These are phyloP conservation scores for Scaptomyza montana DNA, from an alignment of 1,140 invertebrate genomes.

Conservation along the genomic window DNA sequence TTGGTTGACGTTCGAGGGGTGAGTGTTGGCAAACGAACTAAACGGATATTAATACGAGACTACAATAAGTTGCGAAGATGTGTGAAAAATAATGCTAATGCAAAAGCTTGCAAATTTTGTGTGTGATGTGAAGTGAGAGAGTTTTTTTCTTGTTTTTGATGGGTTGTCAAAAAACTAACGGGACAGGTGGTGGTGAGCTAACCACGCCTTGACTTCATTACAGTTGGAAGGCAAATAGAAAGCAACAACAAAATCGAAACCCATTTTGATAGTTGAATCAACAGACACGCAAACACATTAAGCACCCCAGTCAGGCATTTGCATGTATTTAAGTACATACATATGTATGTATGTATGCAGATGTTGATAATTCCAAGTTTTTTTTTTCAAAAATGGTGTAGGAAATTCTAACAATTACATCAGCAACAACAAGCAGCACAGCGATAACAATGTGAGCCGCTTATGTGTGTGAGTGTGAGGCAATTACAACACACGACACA, in stretches of 20 bases:
- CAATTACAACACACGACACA: slow-evolving; percentile 31
- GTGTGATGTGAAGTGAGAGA: neutral
- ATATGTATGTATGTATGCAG: slow-evolving; percentile 35
- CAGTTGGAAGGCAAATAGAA: slow-evolving; percentile 27
- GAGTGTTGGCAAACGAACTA: neutral
- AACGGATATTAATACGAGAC: no score
- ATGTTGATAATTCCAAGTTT: slow-evolving; percentile 52
- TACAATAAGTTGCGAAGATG: neutral
- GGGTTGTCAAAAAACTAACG: neutral
- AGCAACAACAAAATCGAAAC: slow-evolving; percentile 19
- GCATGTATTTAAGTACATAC: slow-evolving; percentile 4
- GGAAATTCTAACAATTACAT: slow-evolving; percentile 55
- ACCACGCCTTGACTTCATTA: slow-evolving; percentile 56
- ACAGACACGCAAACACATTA: slow-evolving; percentile 22
- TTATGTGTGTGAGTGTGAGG: slow-evolving; percentile 37
- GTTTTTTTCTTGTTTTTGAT: neutral
- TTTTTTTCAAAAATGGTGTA: slow-evolving; percentile 70
- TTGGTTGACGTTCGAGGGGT: neutral
- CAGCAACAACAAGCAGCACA: slow-evolving; percentile 26
- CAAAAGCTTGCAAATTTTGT: neutral
- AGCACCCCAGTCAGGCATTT: slow-evolving; percentile 30
- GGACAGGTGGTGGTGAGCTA: slow-evolving; percentile 22
- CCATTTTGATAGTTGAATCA: slow-evolving; percentile 52
- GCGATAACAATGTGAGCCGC: slow-evolving; percentile 29
- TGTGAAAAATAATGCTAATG: neutral